phyloP scores from a whole-genome alignment of 2,797 vertebrate species.

The Helostoma temminkii region DNA sequence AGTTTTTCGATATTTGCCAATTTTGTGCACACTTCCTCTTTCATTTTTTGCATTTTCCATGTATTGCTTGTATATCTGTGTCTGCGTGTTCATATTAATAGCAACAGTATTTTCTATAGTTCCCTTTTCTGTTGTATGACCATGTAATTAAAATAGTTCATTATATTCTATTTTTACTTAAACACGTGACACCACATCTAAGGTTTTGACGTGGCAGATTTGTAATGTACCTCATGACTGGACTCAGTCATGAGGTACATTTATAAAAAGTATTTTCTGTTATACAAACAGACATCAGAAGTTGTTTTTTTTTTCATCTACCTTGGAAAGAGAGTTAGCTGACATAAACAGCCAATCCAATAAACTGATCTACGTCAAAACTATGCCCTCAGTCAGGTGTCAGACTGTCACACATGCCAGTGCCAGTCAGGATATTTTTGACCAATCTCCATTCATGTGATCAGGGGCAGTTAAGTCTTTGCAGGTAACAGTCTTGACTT shows the following conservation, averaged over 20 bases:
- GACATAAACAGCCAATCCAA: conserved; percentile 8
- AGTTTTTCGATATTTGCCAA: neutral
- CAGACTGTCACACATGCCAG: conserved; percentile 6
- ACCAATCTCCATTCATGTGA: conserved; percentile 44
- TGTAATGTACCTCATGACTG: conserved; percentile 46
- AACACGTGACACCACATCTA: conserved; percentile 22
- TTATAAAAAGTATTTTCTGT: neutral
- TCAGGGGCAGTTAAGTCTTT: conserved; percentile 18
- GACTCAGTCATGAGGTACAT: neutral
- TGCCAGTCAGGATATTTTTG: conserved; percentile 22
- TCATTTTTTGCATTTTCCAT: conserved; percentile 49
- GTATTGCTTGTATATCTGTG: neutral
- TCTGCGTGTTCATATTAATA: neutral
- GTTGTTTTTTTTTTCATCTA: conserved; percentile 20
- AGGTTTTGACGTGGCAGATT: conserved; percentile 2
- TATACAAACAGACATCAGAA: neutral
- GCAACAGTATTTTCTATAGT: neutral
- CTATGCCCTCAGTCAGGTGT: conserved; percentile 9
- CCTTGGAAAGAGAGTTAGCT: conserved; percentile 1
- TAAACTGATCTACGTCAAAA: conserved; percentile 37
- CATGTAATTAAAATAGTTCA: conserved; percentile 19
- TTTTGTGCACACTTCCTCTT: neutral
- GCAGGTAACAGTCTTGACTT: conserved; percentile 41
- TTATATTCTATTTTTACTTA: conserved; percentile 32
- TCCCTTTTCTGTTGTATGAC: conserved; percentile 29